Evolutionary conservation across 2,113 vertebrate genomes (phyloP).

Genomic region (Grammomys surdaster): DNA sequence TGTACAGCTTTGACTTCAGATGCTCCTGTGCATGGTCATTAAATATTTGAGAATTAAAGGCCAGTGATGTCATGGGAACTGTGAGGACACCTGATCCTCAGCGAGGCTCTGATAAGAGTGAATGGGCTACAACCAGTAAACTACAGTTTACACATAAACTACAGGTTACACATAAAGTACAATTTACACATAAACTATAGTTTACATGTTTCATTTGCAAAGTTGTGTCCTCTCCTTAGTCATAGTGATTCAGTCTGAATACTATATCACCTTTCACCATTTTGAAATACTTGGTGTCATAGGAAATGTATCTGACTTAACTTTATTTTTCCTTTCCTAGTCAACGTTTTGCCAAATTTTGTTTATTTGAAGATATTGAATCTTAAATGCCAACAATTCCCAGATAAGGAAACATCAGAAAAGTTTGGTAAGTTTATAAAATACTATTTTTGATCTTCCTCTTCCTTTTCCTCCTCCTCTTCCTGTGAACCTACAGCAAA

Average conservation of each 20-base stretch:
- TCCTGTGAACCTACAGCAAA: neutral
- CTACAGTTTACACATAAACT: too few species aligned
- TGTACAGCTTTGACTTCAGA: conserved; percentile 36
- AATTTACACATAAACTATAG: neutral
- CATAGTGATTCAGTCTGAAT: neutral
- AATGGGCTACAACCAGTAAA: neutral
- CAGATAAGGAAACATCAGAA: conserved; percentile 65
- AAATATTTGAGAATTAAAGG: neutral
- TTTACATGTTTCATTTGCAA: conserved; percentile 53
- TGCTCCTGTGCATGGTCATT: neutral
- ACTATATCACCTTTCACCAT: conserved; percentile 16
- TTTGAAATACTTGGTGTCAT: neutral
- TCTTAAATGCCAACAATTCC: neutral
- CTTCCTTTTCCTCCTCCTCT: neutral
- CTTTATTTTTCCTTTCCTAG: conserved; percentile 64
- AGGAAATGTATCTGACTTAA: conserved; percentile 27
- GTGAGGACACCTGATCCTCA: neutral
- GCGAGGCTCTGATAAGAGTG: neutral
- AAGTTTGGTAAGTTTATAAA: conserved; percentile 76
- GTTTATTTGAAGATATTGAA: conserved; percentile 75
- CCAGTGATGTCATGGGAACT: conserved; percentile 28
- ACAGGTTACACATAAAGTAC: too few species aligned
- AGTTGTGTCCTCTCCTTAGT: conserved; percentile 13
- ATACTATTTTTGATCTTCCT: neutral
- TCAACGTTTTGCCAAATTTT: conserved; percentile 59